A percentile compares a stretch with the other conserved stretches of the same genome.
Conservation (phyloP, 2,797 vertebrate species). For the Botia almorhae region DNA sequence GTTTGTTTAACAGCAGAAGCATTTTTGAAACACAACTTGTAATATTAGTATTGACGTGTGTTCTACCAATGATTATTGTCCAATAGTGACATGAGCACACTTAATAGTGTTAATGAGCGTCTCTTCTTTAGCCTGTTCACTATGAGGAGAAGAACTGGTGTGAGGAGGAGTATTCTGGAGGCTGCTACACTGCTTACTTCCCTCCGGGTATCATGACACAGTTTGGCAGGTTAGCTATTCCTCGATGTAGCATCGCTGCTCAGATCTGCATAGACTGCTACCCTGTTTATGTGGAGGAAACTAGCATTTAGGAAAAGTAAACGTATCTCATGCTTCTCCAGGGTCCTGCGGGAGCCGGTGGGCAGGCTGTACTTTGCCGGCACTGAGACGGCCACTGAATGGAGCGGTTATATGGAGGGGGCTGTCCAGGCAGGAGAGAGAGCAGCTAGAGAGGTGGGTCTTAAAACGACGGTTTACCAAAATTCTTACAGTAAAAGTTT, state of each 20-base stretch:
- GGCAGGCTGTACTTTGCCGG: slow-evolving; percentile 92
- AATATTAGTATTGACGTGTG: too few species aligned
- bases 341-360: slow-evolving; percentile 88
- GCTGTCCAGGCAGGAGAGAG: slow-evolving; percentile 95
- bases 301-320: neutral
- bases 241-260: too few species aligned
- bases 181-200: slow-evolving; percentile 95
- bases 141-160: slow-evolving; percentile 99
- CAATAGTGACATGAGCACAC: too few species aligned
- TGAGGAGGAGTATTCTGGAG: slow-evolving; percentile 96
- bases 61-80: too few species aligned
- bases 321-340: slow-evolving; percentile 64
- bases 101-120: too few species aligned
- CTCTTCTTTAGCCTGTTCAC: slow-evolving; percentile 85
- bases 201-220: slow-evolving; percentile 96
- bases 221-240: slow-evolving; percentile 83
- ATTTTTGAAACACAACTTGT: too few species aligned
- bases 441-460: slow-evolving; percentile 90
- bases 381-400: slow-evolving; percentile 94
- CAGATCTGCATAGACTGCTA: slow-evolving; percentile 22
- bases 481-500: too few species aligned
- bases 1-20: too few species aligned
- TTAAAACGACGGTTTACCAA: too few species aligned
- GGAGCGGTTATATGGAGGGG: slow-evolving; percentile 99
- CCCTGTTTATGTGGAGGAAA: too few species aligned